These are phyloP conservation scores for Drosophila fuyamai DNA, from an alignment of 1,140 invertebrate genomes.

Conservation along the genomic window DNA sequence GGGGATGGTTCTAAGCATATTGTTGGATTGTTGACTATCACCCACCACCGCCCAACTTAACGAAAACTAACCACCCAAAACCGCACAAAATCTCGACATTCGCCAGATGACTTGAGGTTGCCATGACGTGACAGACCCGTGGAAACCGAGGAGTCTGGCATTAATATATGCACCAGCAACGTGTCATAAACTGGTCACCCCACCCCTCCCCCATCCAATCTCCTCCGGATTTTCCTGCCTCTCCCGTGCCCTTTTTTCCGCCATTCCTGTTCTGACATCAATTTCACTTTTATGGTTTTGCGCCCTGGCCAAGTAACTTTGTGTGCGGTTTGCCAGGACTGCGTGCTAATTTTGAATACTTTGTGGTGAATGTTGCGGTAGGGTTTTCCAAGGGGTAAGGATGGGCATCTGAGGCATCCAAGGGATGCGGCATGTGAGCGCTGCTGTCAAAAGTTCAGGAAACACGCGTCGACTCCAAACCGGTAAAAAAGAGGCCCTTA, in stretches of 20 bases:
- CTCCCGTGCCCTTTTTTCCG: neutral
- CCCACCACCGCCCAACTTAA: too few species aligned
- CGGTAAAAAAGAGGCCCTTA: conserved; percentile 16
- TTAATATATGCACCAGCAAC: conserved; percentile 59
- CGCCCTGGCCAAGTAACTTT: conserved; percentile 37
- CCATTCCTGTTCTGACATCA: conserved; percentile 27
- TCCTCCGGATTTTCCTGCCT: neutral
- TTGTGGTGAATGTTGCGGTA: conserved; percentile 40
- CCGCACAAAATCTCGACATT: conserved; percentile 35
- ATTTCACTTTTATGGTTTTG: conserved; percentile 56
- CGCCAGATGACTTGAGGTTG: conserved; percentile 51
- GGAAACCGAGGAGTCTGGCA: conserved; percentile 19
- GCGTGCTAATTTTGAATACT: conserved; percentile 66
- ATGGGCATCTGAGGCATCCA: neutral
- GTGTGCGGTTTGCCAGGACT: conserved; percentile 39
- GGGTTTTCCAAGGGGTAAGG: neutral
- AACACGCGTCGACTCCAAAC: conserved; percentile 38
- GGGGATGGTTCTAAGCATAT: conserved; percentile 2
- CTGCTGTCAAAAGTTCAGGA: conserved; percentile 45
- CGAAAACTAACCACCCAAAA: conserved; percentile 9
- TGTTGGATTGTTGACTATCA: conserved; percentile 12
- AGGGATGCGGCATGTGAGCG: conserved; percentile 10
- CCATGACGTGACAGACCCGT: conserved; percentile 48
- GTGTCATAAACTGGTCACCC: conserved; percentile 56
- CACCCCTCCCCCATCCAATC: neutral